Evolutionary conservation across 2,797 vertebrate genomes (phyloP).

Genomic region (Botia almorhae): DNA sequence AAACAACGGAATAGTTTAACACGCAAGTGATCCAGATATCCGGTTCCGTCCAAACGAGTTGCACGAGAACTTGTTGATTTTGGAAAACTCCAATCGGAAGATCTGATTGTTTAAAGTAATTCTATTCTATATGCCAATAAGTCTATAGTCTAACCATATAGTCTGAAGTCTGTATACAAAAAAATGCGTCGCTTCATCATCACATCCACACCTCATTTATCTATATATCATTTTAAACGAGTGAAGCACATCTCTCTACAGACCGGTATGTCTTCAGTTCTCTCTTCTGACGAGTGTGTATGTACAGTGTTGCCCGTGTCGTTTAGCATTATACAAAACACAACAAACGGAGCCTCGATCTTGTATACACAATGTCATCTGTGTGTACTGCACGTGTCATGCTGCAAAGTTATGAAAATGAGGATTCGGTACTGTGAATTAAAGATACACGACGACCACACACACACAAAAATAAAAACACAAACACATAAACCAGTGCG

Average conservation of each 20-base stretch:
- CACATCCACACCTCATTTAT: no score
- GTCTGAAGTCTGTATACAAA: neutral
- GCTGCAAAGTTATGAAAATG: conserved; percentile 57
- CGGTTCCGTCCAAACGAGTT: neutral
- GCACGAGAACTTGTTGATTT: conserved; percentile 24
- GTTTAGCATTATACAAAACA: conserved; percentile 45
- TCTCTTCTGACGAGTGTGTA: conserved; percentile 52
- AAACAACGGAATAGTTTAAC: neutral
- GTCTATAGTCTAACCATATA: neutral
- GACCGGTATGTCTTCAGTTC: conserved; percentile 56
- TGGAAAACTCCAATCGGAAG: conserved; percentile 1
- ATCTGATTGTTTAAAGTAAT: neutral
- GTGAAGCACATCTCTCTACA: conserved; percentile 27
- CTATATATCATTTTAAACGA: conserved; percentile 41
- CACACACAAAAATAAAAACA: neutral
- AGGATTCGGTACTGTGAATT: conserved; percentile 51
- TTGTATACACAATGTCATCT: conserved; percentile 52
- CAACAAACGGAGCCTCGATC: conserved; percentile 51
- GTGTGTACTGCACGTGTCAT: conserved; percentile 46
- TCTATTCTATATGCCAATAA: neutral
- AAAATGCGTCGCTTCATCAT: neutral
- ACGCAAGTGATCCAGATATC: conserved; percentile 2
- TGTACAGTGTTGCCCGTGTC: conserved; percentile 46
- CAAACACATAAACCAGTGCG: conserved; percentile 49
- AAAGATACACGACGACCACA: conserved; percentile 54